Percentiles rank a stretch among this genome's conserved stretches.
Conservation (phyloP, 1,140 invertebrate species). For the Cryptotermes secundus region DNA sequence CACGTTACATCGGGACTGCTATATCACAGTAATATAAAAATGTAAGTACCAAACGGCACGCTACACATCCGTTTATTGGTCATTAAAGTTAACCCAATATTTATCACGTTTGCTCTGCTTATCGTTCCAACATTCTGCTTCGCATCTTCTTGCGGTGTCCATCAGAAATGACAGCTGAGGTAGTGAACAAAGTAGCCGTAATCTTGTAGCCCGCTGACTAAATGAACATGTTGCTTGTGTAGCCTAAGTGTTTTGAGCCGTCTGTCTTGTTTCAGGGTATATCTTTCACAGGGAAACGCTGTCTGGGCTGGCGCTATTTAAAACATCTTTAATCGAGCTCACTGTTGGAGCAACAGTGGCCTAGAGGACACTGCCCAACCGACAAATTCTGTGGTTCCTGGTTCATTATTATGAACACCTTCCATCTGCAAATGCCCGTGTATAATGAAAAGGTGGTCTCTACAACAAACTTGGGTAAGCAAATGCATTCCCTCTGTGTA, state of each 20-base stretch:
- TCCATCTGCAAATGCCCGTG: neutral
- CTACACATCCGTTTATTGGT: neutral
- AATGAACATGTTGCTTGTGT: constrained; percentile 6
- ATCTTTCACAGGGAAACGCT: constrained; percentile 12
- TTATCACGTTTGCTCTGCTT: neutral
- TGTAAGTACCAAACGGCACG: no score
- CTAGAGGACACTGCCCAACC: neutral
- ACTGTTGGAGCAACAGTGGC: neutral
- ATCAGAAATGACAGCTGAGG: neutral
- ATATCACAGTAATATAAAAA: no score
- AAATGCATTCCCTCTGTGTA: no score
- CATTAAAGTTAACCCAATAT: neutral
- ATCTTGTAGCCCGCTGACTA: neutral
- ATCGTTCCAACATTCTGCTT: neutral
- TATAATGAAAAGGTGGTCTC: no score
- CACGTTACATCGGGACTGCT: no score
- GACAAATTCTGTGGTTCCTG: neutral
- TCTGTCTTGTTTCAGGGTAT: neutral
- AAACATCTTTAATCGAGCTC: constrained; percentile 2
- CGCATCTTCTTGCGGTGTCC: neutral
- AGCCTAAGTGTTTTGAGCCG: neutral
- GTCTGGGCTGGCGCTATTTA: constrained; percentile 13
- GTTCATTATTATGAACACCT: neutral
- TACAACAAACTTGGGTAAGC: no score
- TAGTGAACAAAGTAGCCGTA: constrained; percentile 19